Percentiles rank a stretch among this genome's conserved stretches.
phyloP scores from a whole-genome alignment of 1,140 invertebrate genomes.

The Caenorhabditis remanei region DNA sequence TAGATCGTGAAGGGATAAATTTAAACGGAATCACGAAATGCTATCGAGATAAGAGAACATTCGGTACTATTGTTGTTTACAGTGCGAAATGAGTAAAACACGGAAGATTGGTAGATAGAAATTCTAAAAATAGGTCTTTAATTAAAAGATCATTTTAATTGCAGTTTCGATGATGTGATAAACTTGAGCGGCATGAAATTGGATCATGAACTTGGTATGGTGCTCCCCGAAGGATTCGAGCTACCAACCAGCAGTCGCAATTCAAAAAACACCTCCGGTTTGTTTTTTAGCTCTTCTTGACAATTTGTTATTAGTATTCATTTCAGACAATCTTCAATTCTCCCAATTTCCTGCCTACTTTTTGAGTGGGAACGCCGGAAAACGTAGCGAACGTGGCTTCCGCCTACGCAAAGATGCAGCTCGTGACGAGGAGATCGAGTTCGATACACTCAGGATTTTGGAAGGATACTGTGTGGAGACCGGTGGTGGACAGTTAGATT shows the following conservation, averaged over 20 bases:
- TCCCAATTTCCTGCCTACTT: conserved; percentile 27
- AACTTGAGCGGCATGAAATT: conserved; percentile 9
- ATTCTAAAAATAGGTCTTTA: neutral
- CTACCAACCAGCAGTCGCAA: conserved; percentile 30
- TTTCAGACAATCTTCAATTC: conserved; percentile 47
- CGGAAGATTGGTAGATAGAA: neutral
- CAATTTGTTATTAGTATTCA: neutral
- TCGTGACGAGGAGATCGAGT: conserved; percentile 39
- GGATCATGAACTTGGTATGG: conserved; percentile 32
- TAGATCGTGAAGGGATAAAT: neutral
- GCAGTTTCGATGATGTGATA: conserved; percentile 17
- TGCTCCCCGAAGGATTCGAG: conserved; percentile 29
- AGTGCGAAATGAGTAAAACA: neutral
- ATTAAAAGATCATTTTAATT: neutral
- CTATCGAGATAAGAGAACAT: neutral
- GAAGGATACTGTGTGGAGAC: conserved; percentile 74
- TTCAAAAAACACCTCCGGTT: conserved; percentile 11
- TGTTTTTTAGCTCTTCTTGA: neutral
- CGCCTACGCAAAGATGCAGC: conserved; percentile 28
- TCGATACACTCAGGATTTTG: conserved; percentile 29
- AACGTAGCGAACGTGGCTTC: conserved; percentile 11
- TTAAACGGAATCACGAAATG: neutral
- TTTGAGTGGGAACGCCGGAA: conserved; percentile 27
- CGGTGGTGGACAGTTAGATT: conserved; percentile 74
- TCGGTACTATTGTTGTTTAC: neutral